Evolutionary conservation across 2,113 vertebrate genomes (phyloP).

Genomic region (Galeopterus variegatus): DNA sequence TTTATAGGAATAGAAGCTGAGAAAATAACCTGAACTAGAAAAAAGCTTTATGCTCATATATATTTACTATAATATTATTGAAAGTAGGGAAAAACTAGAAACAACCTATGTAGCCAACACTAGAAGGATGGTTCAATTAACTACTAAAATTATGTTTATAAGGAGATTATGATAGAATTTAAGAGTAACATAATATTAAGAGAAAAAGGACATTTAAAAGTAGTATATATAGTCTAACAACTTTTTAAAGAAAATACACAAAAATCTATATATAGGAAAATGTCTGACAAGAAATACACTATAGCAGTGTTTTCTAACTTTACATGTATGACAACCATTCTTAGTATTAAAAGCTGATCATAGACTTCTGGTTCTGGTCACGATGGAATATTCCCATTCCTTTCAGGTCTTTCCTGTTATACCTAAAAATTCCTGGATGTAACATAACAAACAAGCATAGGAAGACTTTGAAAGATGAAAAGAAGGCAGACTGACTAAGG

Average conservation of each 20-base stretch:
- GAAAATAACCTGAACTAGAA: constrained; percentile 24
- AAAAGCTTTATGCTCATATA: constrained; percentile 14
- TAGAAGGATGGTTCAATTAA: not conserved
- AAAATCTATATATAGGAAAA: constrained; percentile 39
- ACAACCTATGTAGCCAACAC: not conserved
- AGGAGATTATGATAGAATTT: not conserved
- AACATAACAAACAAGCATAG: not conserved
- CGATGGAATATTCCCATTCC: not conserved
- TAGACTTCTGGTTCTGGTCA: not conserved
- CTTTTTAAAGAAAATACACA: constrained; percentile 47
- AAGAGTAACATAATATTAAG: constrained; percentile 35
- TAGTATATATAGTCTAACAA: constrained; percentile 1
- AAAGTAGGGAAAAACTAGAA: constrained; percentile 43
- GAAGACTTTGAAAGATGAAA: not conserved
- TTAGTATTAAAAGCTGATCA: constrained; percentile 48
- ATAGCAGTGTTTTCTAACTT: constrained; percentile 33
- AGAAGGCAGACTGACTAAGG: not conserved
- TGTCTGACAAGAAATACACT: constrained; percentile 26
- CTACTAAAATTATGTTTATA: constrained; percentile 43
- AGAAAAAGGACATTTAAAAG: not conserved
- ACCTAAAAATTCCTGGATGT: not conserved
- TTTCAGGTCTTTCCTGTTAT: not conserved
- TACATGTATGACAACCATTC: not conserved
- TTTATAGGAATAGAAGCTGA: constrained; percentile 45
- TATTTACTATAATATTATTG: constrained; percentile 42